phyloP scores from a whole-genome alignment of 2,888 invertebrate genomes.

The Plusia festucae region DNA sequence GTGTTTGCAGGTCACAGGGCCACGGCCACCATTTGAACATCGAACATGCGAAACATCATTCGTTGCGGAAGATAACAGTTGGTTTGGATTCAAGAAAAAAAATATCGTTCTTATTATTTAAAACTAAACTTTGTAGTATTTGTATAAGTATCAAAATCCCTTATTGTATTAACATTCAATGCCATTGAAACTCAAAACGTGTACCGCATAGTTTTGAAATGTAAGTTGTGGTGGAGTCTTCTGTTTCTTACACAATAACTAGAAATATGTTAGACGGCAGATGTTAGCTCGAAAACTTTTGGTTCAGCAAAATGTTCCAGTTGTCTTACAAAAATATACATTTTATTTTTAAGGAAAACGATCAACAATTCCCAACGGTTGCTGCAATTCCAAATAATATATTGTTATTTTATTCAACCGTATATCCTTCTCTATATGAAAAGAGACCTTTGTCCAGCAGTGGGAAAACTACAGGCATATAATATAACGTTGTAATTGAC shows the following conservation, averaged over 20 bases:
- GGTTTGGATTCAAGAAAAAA: constrained; percentile 17
- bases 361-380: no score
- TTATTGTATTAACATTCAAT: constrained; percentile 2
- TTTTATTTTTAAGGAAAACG: neutral
- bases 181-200: constrained; percentile 12
- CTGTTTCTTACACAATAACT: constrained; percentile 41
- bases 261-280: constrained; percentile 22
- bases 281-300: constrained; percentile 33
- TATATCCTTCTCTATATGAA: no score
- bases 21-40: constrained; percentile 31
- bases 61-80: constrained; percentile 18
- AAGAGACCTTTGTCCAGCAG: no score
- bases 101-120: neutral
- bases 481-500: no score
- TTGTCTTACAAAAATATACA: constrained; percentile 19
- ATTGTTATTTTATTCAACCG: neutral
- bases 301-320: constrained; percentile 11
- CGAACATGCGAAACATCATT: constrained; percentile 38
- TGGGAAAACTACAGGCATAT: no score
- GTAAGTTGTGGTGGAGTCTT: constrained; percentile 9
- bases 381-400: neutral
- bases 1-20: constrained; percentile 31
- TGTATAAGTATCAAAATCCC: neutral
- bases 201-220: constrained; percentile 14
- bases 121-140: neutral